Evolutionary conservation across 1,140 invertebrate genomes (phyloP), one percentile per base, ranked within the genome.

Genomic region (Eueides isabella): DNA sequence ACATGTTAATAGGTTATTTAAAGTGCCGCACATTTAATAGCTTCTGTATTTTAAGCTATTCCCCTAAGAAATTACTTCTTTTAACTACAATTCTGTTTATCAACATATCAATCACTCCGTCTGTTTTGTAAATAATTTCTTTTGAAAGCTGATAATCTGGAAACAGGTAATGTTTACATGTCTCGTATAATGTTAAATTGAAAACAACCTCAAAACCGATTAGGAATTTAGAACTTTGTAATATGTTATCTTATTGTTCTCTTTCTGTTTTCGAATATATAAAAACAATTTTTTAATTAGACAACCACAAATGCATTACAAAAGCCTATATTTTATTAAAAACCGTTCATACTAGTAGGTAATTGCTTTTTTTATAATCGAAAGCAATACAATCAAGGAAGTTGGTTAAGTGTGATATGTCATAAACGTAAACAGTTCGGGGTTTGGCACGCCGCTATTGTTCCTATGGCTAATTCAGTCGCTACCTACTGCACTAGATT

Each of bases 401-500:
- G 62, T 70, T 7, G 67, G 41, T 66, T 67, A 71, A 77, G 74
- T 70, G 72, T 64, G 74, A 80, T 80, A 78, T 77, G 76, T 80
- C 72, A 80, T 71, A 78, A 76, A 82, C 75, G 80, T 80, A 80
- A 82, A 82, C 78, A 82, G 23, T 55, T 33, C 41, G 62, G 38
- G 61, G 75, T 71, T 82, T 82, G 81, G 81, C 81, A 82, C 75
- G 75, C 75, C 55, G 67, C 67, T 70, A 80, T 79, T 80, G 77
- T 76, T 77, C 72, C 78, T 70, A 75, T 77, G 71, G 76, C 80
- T 82, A 82, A 78, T 80, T 80, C 74, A 72, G 76, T 82, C 30
- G 55, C 71, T 69, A 74, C 72, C 48, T 73, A 66, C 63, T 65
- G 71, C 71, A 72, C 44, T 30, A 72, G 41, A 72, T 72, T 61